Evolutionary conservation across 2,888 invertebrate genomes (phyloP).

Genomic region (Petrolisthes manimaculis): DNA sequence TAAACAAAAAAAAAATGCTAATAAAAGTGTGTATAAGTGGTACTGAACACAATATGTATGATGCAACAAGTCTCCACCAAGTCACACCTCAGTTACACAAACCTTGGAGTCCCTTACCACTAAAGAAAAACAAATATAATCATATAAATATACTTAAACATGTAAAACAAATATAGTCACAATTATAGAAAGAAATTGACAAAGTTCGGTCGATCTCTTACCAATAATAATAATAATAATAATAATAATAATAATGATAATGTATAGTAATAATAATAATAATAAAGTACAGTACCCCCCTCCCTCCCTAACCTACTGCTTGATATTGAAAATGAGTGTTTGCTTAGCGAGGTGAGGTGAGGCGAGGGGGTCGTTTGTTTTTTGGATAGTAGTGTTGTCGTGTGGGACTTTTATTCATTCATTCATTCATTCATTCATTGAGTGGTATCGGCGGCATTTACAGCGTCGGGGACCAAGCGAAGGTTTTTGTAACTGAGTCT

Average conservation of each 20-base stretch:
- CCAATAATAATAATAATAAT: background rate
- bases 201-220: background rate
- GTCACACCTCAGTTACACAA: slow-evolving; percentile 60
- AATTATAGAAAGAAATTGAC: background rate
- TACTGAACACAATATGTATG: slow-evolving; percentile 48
- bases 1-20: slow-evolving; percentile 30
- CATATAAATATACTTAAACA: background rate
- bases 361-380: no score
- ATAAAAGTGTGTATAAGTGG: slow-evolving; percentile 50
- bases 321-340: no score
- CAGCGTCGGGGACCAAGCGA: background rate
- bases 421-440: no score
- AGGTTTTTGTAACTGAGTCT: slow-evolving; percentile 58
- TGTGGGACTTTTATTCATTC: no score
- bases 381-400: no score
- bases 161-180: background rate
- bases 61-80: slow-evolving; percentile 49
- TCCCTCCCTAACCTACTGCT: no score
- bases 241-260: background rate
- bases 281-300: no score
- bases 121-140: background rate
- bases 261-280: background rate
- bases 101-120: slow-evolving; percentile 23
- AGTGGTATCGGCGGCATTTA: no score
- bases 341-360: no score